These are phyloP conservation scores for Tigriopus japonicus DNA, from an alignment of 1,140 invertebrate genomes.

Conservation along the genomic window DNA sequence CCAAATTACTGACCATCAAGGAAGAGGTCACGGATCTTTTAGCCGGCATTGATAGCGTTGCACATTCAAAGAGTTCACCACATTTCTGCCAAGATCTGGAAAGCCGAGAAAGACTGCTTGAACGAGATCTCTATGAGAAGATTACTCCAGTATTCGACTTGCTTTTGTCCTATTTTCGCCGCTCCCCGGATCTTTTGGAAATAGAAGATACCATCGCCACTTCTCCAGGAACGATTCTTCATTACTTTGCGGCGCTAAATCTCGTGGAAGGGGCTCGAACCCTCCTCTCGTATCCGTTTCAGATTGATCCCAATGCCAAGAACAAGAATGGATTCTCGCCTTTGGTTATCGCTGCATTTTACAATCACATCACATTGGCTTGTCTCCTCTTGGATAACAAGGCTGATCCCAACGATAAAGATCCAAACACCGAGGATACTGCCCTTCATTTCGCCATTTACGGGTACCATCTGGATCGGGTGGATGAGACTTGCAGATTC, in stretches of 20 bases:
- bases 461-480: neutral
- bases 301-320: slow-evolving; percentile 1
- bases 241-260: neutral
- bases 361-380: neutral
- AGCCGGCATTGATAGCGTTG: neutral
- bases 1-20: neutral
- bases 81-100: neutral
- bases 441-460: slow-evolving; percentile 1
- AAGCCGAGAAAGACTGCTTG: neutral
- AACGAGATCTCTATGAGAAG: neutral
- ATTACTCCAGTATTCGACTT: neutral
- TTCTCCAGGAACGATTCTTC: slow-evolving; percentile 2
- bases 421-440: neutral
- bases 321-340: slow-evolving; percentile 6
- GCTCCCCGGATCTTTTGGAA: slow-evolving; percentile 1
- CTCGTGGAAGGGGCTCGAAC: neutral
- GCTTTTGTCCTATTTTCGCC: neutral
- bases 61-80: neutral
- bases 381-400: neutral
- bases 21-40: neutral
- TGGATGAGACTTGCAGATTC: slow-evolving; percentile 1
- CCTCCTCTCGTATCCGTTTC: neutral
- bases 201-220: neutral
- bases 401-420: neutral
- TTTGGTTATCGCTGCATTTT: neutral